Evolutionary conservation across 1,140 invertebrate species (phyloP), one percentile per base, ranked within the genome.

Genomic region (Aphidius gifuensis): DNA sequence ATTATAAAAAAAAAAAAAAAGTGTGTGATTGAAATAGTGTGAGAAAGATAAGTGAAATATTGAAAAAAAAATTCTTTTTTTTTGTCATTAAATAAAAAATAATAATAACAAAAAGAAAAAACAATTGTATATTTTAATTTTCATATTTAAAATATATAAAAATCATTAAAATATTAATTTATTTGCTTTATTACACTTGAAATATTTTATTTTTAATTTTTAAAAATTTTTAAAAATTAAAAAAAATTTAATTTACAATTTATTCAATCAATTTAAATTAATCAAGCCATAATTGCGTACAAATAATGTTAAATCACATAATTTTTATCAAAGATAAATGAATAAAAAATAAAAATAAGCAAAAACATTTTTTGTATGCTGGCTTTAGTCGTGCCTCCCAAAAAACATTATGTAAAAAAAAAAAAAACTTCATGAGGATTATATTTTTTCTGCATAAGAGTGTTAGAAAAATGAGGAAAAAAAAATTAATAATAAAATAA

Each of bases 231-330:
- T n/a, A n/a, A n/a, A n/a, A n/a, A n/a, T n/a, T n/a, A 39, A 59
- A 54, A 55, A 4, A 16, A 45, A 47, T 9, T 59, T 40, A 47
- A 51, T 44, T 58, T 43, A 32, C 44, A 42, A 57, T 9, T 60
- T 46, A 49, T 60, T 40, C 55, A 61, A 57, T 45, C 48, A 51
- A 47, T 61, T 44, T 32, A 49, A 60, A 50, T 59, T 65, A 57
- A 65, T 54, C 64, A 61, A 61, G 64, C 64, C 64, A 65, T 48
- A 65, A 65, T 59, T 65, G 64, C 64, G 59, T 65, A 61, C 64
- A 65, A 65, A 65, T 61, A 43, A 65, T 61, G 64, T 65, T 54
- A 65, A 38, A 58, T 61, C 59, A 65, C 61, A 54, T 16, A 16
- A 65, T 65, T 61, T 65, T 65, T 65, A 65, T 57, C 46, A 42